These are phyloP conservation scores for Montipora cactus DNA, from an alignment of 64 coral and sea anemone species.

Conservation along the genomic window DNA sequence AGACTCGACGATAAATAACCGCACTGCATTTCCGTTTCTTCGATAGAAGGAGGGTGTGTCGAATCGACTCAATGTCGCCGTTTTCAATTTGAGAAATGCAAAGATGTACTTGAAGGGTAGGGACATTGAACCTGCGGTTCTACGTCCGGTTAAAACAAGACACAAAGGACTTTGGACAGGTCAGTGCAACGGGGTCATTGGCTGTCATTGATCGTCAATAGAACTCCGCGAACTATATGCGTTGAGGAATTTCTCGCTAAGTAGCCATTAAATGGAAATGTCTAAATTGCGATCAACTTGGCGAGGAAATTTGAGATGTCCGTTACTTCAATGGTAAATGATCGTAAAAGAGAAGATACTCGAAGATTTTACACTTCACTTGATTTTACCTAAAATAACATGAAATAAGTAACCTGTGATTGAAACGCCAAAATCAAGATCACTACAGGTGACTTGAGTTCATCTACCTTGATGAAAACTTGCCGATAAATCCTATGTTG, in stretches of 20 bases:
- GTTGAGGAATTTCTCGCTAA: conserved; percentile 1
- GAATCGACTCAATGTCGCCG: background rate
- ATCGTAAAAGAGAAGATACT: background rate
- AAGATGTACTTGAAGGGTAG: background rate
- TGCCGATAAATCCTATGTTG: background rate
- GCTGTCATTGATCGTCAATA: background rate
- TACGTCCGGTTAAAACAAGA: background rate
- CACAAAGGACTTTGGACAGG: conserved; percentile 15
- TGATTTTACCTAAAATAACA: background rate
- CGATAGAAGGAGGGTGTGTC: no score
- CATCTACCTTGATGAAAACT: background rate
- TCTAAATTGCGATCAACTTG: no score
- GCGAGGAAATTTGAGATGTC: background rate
- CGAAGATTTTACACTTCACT: background rate
- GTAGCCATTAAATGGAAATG: background rate
- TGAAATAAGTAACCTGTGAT: conserved; percentile 11
- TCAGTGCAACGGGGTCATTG: conserved; percentile 14
- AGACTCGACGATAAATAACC: background rate
- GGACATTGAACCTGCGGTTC: background rate
- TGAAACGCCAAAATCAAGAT: background rate
- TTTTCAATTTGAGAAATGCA: background rate
- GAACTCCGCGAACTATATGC: background rate
- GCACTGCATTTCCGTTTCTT: background rate
- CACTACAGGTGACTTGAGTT: background rate
- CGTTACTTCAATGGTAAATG: background rate